Percentiles rank a stretch among this genome's conserved stretches.
Conservation (phyloP, 2,888 invertebrate species). For the Pomacea canaliculata region DNA sequence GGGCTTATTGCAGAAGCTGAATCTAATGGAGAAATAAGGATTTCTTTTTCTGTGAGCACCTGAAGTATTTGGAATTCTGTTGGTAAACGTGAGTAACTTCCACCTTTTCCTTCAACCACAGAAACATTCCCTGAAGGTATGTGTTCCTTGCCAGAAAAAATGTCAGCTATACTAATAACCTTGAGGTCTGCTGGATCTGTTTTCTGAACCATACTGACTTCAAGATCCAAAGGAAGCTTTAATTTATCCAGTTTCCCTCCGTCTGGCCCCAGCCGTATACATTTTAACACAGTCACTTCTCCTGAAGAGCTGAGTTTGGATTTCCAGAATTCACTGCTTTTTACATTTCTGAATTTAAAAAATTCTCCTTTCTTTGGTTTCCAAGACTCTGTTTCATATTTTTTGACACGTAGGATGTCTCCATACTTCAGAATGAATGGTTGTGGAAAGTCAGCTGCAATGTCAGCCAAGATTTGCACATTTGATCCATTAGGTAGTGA, state of each 20-base stretch:
- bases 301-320: constrained; percentile 37
- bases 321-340: constrained; percentile 35
- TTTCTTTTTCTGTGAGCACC: constrained; percentile 45
- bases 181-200: constrained; percentile 16
- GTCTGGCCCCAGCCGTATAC: constrained; percentile 38
- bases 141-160: constrained; percentile 34
- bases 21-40: constrained; percentile 42
- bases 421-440: constrained; percentile 52
- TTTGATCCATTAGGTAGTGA: constrained; percentile 37
- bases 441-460: constrained; percentile 55
- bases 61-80: constrained; percentile 40
- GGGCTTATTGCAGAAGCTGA: constrained; percentile 28
- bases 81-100: constrained; percentile 41
- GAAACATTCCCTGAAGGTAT: constrained; percentile 34
- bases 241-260: constrained; percentile 42
- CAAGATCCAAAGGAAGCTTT: constrained; percentile 52
- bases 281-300: constrained; percentile 35
- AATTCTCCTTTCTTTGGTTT: constrained; percentile 36
- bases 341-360: too few species aligned
- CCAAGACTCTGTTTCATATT: constrained; percentile 39
- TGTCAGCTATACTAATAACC: constrained; percentile 24
- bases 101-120: constrained; percentile 28
- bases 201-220: constrained; percentile 35
- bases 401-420: constrained; percentile 46
- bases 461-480: constrained; percentile 50